Base-by-base conservation (phyloP, 2,113 vertebrate genomes). In the Tenebrosternarchus preto region DNA sequence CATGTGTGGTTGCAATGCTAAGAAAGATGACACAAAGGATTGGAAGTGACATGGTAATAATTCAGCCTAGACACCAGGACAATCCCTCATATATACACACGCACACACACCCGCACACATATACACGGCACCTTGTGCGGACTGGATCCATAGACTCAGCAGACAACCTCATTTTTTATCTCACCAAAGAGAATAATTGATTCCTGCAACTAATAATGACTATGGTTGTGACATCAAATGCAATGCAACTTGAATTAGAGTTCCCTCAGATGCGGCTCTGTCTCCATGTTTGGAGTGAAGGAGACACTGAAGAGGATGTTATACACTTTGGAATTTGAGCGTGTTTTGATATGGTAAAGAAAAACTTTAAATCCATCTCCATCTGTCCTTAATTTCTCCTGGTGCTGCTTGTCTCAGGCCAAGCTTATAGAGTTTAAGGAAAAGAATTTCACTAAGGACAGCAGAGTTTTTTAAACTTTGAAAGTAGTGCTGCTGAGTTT, bases 11-110 rank as follows among this genome's bases (percentile, higher is more conserved):
- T 43, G 46, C 87, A n/a, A 59, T 59, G 29, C 67, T 83, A 87
- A 89, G 88, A 91, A 89, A 88, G 86, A 91, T 90, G 87, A 89
- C 87, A 82, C 73, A 82, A 72, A 73, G 80, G 86, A 91, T 87
- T 88, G 81, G 77, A 91, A 88, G 87, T 91, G 91, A 89, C 88
- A 89, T 70, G 81, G 81, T 83, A 85, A 88, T 91, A 90, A 91
- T 92, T 91, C 89, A 89, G 85, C 79, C 72, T 61, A 73, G 84
- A 76, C 80, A 85, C 8, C 70, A 66, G 70, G 71, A 69, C 19
- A 73, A 86, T 87, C 61, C 79, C 79, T 55, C 63, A 46, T 74
- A 15, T 71, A 68, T 12, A 20, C 59, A 72, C 56, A 63, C n/a
- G 55, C 50, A 76, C 81, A 79, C 6, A 64, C 60, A 66, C 57